These are phyloP conservation scores for Sorex maritimensis DNA, from an alignment of 2,797 vertebrate genomes.

Conservation along the genomic window DNA sequence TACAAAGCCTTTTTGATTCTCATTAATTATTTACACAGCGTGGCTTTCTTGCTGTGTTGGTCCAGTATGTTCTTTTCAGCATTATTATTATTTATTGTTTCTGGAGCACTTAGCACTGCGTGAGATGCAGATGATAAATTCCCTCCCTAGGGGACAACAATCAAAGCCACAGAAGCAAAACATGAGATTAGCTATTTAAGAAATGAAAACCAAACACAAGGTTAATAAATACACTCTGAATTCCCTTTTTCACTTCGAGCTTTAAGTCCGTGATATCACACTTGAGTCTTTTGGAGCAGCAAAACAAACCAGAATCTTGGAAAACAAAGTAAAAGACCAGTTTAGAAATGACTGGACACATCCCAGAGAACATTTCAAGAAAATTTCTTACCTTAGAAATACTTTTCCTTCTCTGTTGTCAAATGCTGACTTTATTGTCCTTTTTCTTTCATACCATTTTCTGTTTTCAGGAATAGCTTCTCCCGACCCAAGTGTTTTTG, in stretches of 20 bases:
- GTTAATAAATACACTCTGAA: conserved; percentile 36
- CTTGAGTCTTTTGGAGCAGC: not conserved
- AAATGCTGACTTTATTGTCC: not conserved
- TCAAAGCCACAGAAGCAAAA: conserved; percentile 69
- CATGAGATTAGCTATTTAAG: conserved; percentile 67
- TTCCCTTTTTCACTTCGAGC: conserved; percentile 32
- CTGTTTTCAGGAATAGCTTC: conserved; percentile 11
- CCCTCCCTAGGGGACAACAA: conserved; percentile 54
- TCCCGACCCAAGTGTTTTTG: not conserved
- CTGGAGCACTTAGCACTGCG: conserved; percentile 33
- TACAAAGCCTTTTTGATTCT: conserved; percentile 61
- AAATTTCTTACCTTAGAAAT: conserved; percentile 40
- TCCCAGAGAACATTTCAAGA: not conserved
- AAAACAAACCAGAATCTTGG: not conserved
- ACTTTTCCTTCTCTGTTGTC: not conserved
- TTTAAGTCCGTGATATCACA: conserved; percentile 19
- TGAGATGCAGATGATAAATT: conserved; percentile 71
- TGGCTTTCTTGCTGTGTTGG: conserved; percentile 67
- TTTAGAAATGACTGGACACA: conserved; percentile 55
- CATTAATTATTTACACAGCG: conserved; percentile 76
- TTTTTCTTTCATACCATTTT: conserved; percentile 6
- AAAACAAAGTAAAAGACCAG: conserved; percentile 19
- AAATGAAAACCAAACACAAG: conserved; percentile 67
- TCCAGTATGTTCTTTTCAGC: conserved; percentile 63
- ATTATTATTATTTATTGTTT: conserved; percentile 77